phyloP scores from a whole-genome alignment of 1,140 invertebrate species.

The Brachionus manjavacas region DNA sequence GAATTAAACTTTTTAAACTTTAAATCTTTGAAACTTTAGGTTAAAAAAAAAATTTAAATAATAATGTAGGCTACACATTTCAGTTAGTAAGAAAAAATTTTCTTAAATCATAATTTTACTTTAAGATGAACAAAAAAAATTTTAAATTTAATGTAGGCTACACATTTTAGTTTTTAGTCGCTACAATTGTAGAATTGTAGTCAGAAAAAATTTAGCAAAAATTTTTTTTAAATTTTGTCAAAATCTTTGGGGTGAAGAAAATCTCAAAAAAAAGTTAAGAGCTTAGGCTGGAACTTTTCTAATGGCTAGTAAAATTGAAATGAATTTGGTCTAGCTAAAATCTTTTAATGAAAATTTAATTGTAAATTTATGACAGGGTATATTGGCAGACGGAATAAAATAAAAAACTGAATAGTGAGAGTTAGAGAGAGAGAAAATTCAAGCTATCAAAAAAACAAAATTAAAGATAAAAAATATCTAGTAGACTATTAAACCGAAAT shows the following conservation, averaged over 20 bases:
- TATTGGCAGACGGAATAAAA: neutral
- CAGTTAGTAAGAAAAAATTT: too few species aligned
- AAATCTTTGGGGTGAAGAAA: neutral
- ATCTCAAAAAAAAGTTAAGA: too few species aligned
- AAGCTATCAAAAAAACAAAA: conserved; percentile 4
- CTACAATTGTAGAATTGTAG: neutral
- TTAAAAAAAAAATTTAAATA: too few species aligned
- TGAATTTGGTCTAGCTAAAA: neutral
- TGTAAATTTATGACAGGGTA: neutral
- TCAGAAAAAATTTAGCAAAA: neutral
- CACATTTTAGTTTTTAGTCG: neutral
- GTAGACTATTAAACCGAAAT: neutral
- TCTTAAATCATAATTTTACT: too few species aligned
- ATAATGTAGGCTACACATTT: too few species aligned
- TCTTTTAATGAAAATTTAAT: neutral
- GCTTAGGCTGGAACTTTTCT: too few species aligned
- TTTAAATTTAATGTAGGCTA: too few species aligned
- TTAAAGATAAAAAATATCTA: neutral
- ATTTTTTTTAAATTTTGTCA: neutral
- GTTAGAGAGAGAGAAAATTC: neutral
- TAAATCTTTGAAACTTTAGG: too few species aligned
- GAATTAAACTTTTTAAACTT: neutral
- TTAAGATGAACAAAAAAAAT: too few species aligned
- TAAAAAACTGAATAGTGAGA: neutral
- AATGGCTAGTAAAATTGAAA: too few species aligned